Evolutionary conservation across 2,888 invertebrate genomes (phyloP), one percentile per base, ranked within the genome.

Genomic region (Conistra vaccinii): DNA sequence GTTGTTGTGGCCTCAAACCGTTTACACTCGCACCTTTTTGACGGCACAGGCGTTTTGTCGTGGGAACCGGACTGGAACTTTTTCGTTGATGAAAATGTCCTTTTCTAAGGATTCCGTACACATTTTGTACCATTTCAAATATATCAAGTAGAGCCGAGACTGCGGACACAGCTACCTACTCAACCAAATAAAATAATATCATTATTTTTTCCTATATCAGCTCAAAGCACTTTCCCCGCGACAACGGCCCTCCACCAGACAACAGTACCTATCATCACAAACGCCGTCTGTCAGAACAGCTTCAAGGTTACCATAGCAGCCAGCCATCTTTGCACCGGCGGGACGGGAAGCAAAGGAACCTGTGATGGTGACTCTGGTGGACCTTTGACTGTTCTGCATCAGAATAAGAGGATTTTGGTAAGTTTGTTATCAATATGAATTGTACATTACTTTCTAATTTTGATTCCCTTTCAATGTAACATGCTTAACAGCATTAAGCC

Each of bases 311-410:
- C 87, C 0, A 91, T 97, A 39, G 93, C 32, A 88, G 87, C 14
- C 9, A 94, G 93, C 68, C 96, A 97, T 81, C 85, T 97, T 17
- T 97, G 97, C 82, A 95, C 96, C 45, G 90, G 91, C 32, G 97
- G 97, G 0, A 75, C 85, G 0, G 90, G 91, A 0, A 92, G 93
- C 0, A 93, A 91, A n/a, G 96, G 96, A 0, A 96, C 96, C 4
- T 97, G 97, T 80, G 95, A 94, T 45, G 96, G 96, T 0, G 96
- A 96, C 73, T 95, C 94, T 0, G 96, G 96, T 0, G 95, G 96
- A 1, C 95, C 96, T 0, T 80, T 95, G 60, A 91, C 93, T 0
- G 86, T 92, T 1, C 53, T 91, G 0, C 84, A 89, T 79, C 90
- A 93, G 9, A 91, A 91, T 48, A 78, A 68, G 3, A 91, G 89